Base-by-base conservation (phyloP, 2,888 invertebrate genomes). In the Mythimna loreyi region DNA sequence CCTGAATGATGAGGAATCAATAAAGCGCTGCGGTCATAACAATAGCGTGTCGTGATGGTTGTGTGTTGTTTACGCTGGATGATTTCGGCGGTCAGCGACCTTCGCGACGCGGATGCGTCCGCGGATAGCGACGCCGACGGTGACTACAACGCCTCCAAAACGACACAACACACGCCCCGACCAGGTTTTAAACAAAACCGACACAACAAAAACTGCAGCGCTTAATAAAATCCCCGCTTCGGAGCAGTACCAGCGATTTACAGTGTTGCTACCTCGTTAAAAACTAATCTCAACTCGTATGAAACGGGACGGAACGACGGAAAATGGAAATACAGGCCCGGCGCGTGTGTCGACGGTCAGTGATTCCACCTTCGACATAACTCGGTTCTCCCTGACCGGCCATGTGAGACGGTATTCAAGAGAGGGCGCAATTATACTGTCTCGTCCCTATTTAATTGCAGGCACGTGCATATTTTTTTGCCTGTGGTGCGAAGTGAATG, bases 61-160 rank as follows among this genome's bases (percentile, higher is more conserved):
- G 57, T 85, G 78, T 85, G 85, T 87, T 89, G 90, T 93, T 92
- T 91, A 93, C 92, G 92, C 89, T 87, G 88, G 89, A 87, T 91
- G 90, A 88, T 89, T 94, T 93, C 83, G 92, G 90, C 91, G 94
- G 95, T 94, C 95, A 93, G 89, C 88, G 93, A 95, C 94, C 94
- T 92, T 92, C 91, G 89, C 90, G 90, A 91, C 90, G 90, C 88
- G 90, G 90, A 90, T 90, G 89, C 89, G 88, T 85, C 86, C 78
- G 84, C 85, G 86, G 86, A 85, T 84, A 76, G 73, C 67, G 79
- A 59, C 64, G 60, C 72, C 67, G 79, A 59, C 64, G 60, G 67
- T 53, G 65, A 43, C 64, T 58, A 71, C 75, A 80, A 81, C 77
- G 71, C 60, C 47, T 75, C 73, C 86, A 84, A 88, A 91, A 90